Percentiles rank a stretch among this genome's conserved stretches.
Evolutionary conservation across 2,113 vertebrate species (phyloP).

Genomic region (Oreotragus oreotragus): DNA sequence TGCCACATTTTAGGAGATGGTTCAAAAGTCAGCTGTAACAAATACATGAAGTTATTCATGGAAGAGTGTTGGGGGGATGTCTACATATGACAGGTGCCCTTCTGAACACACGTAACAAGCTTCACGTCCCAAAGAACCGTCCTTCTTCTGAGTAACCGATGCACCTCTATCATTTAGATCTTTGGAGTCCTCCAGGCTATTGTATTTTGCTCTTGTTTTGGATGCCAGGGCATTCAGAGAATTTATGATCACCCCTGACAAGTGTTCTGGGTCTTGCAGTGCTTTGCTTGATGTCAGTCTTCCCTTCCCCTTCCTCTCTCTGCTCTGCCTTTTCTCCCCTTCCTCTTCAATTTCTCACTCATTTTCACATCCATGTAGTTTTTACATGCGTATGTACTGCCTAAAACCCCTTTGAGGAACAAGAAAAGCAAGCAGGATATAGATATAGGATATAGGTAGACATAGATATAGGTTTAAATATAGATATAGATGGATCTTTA

Average conservation of each 20-base stretch:
- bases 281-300: accelerated
- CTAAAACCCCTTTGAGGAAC: neutral
- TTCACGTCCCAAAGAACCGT: neutral
- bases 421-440: neutral
- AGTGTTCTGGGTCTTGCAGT: neutral
- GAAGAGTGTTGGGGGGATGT: accelerated
- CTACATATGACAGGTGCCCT: too few relatives aligned
- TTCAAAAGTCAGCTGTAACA: neutral
- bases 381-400: too few relatives aligned
- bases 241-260: accelerated
- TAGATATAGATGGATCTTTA: too few relatives aligned
- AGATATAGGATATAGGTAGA: neutral
- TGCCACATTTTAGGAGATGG: neutral
- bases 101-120: neutral
- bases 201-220: neutral
- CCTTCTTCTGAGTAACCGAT: neutral
- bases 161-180: neutral
- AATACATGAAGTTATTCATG: accelerated
- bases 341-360: neutral
- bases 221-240: neutral
- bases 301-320: neutral
- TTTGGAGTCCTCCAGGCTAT: too few relatives aligned
- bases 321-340: neutral
- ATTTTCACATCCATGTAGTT: neutral
- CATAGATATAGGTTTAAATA: neutral